phyloP scores from a whole-genome alignment of 2,113 vertebrate species.

The Peromyscus maniculatus region DNA sequence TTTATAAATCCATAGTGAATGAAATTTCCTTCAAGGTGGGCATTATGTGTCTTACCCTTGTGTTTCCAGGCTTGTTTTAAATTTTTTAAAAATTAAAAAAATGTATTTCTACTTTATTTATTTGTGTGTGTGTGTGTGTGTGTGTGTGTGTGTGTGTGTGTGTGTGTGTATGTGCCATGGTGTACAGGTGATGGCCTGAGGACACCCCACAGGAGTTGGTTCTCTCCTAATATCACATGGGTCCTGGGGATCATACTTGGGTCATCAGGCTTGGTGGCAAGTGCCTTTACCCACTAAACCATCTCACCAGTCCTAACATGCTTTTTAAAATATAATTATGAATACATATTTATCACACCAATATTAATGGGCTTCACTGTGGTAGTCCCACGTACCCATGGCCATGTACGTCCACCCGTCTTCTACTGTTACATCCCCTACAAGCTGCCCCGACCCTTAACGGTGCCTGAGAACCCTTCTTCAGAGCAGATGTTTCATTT shows the following conservation, averaged over 20 bases:
- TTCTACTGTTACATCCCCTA: not conserved
- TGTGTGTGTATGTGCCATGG: not conserved
- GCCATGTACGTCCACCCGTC: not conserved
- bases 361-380: not conserved
- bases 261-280: too few relatives aligned
- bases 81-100: not conserved
- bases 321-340: not conserved
- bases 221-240: not conserved
- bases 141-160: not conserved
- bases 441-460: too few relatives aligned
- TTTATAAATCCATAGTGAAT: not conserved
- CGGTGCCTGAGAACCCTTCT: not conserved
- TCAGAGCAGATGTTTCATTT: not conserved
- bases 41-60: not conserved
- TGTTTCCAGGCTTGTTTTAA: not conserved
- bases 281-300: not conserved
- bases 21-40: not conserved
- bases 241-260: not conserved
- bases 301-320: not conserved
- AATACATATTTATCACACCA: not conserved
- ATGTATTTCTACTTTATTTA: not conserved
- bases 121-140: not conserved
- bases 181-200: not conserved
- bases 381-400: not conserved
- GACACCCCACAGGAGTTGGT: not conserved